Evolutionary conservation across 2,113 vertebrate species (phyloP).

Genomic region (Grantiella picta): DNA sequence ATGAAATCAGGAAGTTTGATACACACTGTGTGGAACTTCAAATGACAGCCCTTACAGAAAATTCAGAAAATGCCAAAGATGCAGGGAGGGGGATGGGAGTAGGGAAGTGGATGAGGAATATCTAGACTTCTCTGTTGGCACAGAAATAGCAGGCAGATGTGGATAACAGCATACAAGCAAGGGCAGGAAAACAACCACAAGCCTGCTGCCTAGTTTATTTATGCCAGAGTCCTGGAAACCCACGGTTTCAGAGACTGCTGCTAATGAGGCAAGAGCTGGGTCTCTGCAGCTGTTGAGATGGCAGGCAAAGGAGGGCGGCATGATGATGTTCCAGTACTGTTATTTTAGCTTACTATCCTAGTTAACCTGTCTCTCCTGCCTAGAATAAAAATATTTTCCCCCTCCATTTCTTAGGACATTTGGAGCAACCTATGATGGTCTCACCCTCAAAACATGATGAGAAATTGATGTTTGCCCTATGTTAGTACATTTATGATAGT

Average conservation of each 20-base stretch:
- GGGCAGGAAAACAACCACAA: background rate
- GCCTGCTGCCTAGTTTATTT: slow-evolving; percentile 34
- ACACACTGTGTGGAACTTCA: background rate
- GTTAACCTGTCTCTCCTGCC: background rate
- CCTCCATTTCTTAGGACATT: background rate
- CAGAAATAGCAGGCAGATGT: slow-evolving; percentile 21
- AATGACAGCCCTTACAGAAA: background rate
- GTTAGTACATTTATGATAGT: background rate
- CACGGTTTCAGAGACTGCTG: background rate
- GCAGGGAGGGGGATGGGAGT: rapidly evolving
- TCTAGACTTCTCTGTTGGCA: background rate
- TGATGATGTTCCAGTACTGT: rapidly evolving
- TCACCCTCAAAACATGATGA: background rate
- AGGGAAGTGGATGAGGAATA: background rate
- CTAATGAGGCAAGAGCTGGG: slow-evolving; percentile 17
- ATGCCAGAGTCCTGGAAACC: slow-evolving; percentile 28
- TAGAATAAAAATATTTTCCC: background rate
- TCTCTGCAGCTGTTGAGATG: slow-evolving; percentile 1
- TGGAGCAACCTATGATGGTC: rapidly evolving
- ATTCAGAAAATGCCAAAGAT: background rate
- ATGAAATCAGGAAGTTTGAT: background rate
- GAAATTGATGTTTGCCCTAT: background rate
- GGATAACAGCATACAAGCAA: background rate
- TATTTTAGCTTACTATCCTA: background rate
- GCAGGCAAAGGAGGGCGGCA: background rate